Evolutionary conservation across 2,888 invertebrate species (phyloP), one percentile per base, ranked within the genome.

Genomic region (Drosophila antonietae): DNA sequence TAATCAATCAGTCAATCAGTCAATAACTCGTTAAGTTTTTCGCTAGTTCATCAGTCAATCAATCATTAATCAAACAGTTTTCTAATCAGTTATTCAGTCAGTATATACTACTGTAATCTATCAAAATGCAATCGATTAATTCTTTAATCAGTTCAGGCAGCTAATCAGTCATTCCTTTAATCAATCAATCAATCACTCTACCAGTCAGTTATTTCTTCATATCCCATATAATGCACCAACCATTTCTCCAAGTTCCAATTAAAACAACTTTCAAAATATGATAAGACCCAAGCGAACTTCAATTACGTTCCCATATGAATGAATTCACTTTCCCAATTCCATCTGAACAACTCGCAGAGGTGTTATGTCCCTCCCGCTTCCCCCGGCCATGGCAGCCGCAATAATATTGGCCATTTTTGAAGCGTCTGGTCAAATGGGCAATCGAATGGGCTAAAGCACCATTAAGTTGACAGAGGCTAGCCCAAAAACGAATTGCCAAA

Each of bases 401-500:
- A 52, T 35, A 20, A 52, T 52, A 37, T 52, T 52, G 52, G 39
- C 55, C 55, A 28, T n/a, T 39, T 55, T 15, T 52, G 52, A 35
- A 35, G 35, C 20, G 20, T 28, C 41, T 41, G n/a, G 41, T n/a
- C 41, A 28, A 37, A 53, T 37, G 37, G 14, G 37, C 52, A 53
- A 35, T 53, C 52, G 55, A 41, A 43, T 28, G 7, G n/a, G 28
- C 55, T 23, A 9, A 41, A 41, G 55, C 55, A 7, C 55, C 55
- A 55, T 55, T 55, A 55, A 37, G 52, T 37, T 35, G 55, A 28
- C 41, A 14, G 41, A n/a, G 41, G 28, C 28, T 39, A 23, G 55
- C n/a, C 23, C 39, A 14, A 56, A 18, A 43, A 15, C 43, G 31
- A 56, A 31, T 41, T 33, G 33, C 31, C 39, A 39, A 39, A 55